Base-by-base conservation (phyloP, 2,888 invertebrate species). In the Cynaeus angustus region DNA sequence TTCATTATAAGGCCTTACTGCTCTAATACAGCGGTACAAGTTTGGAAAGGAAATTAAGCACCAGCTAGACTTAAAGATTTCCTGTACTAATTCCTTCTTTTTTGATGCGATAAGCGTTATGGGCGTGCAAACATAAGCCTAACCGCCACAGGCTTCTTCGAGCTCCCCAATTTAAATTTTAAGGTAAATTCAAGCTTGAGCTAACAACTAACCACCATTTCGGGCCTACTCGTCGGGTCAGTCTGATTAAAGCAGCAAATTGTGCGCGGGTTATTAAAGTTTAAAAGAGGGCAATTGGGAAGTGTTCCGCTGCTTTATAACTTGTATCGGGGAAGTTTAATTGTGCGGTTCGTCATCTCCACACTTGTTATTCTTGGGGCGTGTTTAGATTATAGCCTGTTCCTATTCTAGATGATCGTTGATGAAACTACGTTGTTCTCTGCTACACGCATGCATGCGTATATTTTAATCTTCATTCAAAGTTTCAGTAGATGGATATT, bases 281-380 rank as follows among this genome's bases (percentile, higher is more conserved):
- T 61, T 53, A 62, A 68, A 68, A 68, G 48, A 62, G 68, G 53
- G 28, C 55, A 62, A 61, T 53, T 16, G 26, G 50, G 50, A 48
- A 43, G 43, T 46, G 28, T 56, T 33, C 33, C 13, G 56, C 52
- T 55, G 66, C 56, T 68, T 68, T 55, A 45, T 56, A 66, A 68
- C 66, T 68, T 68, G 72, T 68, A 73, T 71, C 53, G 70, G 64
- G 72, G 68, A 68, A 71, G 69, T 73, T 71, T 73, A 73, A 73
- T 73, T 73, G 72, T 69, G 69, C 59, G 71, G 73, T 71, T 71
- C 66, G 71, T 73, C 71, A 73, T 73, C 73, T 64, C 56, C 64
- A 16, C 56, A 68, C 56, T 68, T 68, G 68, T 62, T 68, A 68
- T 68, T 68, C 68, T 56, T 38, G 21, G 43, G 56, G 68, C 68